A percentile compares a stretch with the other conserved stretches of the same genome.
phyloP scores from a whole-genome alignment of 2,113 vertebrate genomes.

The Atrichornis clamosus region DNA sequence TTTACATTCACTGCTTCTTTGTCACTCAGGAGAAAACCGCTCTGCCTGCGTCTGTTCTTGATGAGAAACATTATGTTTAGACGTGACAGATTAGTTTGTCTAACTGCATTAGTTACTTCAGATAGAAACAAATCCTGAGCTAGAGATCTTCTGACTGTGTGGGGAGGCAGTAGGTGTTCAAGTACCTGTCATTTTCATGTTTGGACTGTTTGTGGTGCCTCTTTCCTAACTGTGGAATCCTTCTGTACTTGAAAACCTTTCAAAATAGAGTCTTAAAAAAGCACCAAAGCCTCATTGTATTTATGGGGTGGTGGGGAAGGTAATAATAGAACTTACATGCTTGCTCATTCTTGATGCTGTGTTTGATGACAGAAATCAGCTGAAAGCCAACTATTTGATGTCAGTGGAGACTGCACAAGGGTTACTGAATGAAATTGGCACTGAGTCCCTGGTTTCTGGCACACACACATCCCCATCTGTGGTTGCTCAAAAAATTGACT shows the following conservation, averaged over 20 bases:
- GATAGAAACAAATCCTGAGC: background rate
- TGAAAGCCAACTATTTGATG: constrained; percentile 87
- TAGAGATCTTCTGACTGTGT: background rate
- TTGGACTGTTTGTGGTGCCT: background rate
- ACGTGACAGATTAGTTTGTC: background rate
- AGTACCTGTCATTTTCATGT: background rate
- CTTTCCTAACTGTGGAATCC: background rate
- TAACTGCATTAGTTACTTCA: background rate
- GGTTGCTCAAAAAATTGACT: constrained; percentile 83
- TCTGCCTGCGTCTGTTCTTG: background rate
- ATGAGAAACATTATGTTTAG: background rate
- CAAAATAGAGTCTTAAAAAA: background rate
- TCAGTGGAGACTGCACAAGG: constrained; percentile 84
- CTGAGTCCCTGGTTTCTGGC: constrained; percentile 80
- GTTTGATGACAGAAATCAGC: constrained; percentile 78
- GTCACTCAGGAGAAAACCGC: background rate
- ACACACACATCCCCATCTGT: constrained; percentile 75
- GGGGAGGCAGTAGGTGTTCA: background rate
- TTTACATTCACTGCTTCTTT: background rate
- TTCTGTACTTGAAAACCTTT: background rate
- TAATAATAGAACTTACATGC: background rate
- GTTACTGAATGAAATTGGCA: constrained; percentile 85
- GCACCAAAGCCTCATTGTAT: background rate
- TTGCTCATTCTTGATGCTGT: background rate
- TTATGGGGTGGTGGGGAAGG: background rate